Percentiles rank a stretch among this genome's conserved stretches.
Conservation (phyloP, 2,113 vertebrate species). For the Zosterops lateralis region DNA sequence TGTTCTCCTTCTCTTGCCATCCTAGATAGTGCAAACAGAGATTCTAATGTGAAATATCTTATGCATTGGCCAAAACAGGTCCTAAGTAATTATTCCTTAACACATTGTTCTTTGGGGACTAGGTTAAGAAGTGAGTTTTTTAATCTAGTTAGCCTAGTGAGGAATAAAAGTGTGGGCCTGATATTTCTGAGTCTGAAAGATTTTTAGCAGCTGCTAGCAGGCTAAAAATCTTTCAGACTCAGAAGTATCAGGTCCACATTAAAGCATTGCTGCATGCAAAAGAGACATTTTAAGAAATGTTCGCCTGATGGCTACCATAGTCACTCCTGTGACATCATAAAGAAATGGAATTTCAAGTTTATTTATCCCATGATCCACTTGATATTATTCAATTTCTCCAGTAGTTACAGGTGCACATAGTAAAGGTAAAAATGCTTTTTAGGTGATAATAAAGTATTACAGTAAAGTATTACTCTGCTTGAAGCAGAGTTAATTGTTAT, state of each 20-base stretch:
- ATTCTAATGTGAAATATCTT: background rate
- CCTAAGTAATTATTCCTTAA: background rate
- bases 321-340: background rate
- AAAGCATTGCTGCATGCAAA: background rate
- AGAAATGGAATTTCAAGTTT: background rate
- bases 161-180: background rate
- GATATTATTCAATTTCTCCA: background rate
- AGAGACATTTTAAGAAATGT: background rate
- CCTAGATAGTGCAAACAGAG: background rate
- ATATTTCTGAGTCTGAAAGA: no score
- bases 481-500: background rate
- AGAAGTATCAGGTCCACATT: no score
- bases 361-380: background rate
- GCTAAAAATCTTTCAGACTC: no score
- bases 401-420: background rate
- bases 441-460: background rate
- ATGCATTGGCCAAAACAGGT: background rate
- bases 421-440: background rate
- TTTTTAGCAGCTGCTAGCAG: no score
- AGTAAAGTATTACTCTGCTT: background rate
- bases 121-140: background rate
- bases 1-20: background rate
- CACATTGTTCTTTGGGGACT: background rate
- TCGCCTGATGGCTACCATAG: fast-evolving
- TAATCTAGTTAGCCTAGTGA: background rate